phyloP scores from a whole-genome alignment of 2,797 vertebrate genomes.

The Mus spretus region DNA sequence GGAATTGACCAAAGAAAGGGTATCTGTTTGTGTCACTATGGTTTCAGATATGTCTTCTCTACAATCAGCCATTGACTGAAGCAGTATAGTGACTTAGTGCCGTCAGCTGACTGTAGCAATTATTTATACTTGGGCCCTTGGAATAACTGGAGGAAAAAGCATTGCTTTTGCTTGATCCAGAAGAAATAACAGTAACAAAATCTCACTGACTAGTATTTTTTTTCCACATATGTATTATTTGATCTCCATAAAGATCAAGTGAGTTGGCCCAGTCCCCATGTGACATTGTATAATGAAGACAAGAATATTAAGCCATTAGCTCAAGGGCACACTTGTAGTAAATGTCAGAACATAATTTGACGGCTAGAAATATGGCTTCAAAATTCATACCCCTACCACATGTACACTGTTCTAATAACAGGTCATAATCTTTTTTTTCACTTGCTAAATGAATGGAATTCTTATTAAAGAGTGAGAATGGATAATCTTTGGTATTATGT shows the following conservation, averaged over 20 bases:
- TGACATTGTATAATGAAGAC: not conserved
- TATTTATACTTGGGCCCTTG: not conserved
- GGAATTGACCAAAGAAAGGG: not conserved
- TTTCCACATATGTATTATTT: not conserved
- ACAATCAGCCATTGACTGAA: not conserved
- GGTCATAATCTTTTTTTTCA: too few relatives aligned
- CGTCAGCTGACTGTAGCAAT: not conserved
- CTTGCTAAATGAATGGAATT: not conserved
- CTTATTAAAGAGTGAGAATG: not conserved
- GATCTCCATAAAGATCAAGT: not conserved
- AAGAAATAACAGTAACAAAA: not conserved
- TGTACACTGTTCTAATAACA: not conserved
- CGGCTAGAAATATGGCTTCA: not conserved
- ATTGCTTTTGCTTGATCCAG: not conserved
- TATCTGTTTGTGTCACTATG: not conserved
- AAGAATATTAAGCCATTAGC: not conserved
- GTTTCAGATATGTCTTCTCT: not conserved
- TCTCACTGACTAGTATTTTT: not conserved
- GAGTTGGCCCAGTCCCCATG: not conserved
- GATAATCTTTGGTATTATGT: not conserved
- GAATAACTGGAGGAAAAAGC: not conserved
- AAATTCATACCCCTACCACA: not conserved
- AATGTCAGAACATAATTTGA: not conserved
- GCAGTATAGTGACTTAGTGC: accelerated
- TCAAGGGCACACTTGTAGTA: not conserved